A percentile compares a stretch with the other conserved stretches of the same genome.
phyloP scores from a whole-genome alignment of 2,888 invertebrate genomes.

The Athalia rosae region DNA sequence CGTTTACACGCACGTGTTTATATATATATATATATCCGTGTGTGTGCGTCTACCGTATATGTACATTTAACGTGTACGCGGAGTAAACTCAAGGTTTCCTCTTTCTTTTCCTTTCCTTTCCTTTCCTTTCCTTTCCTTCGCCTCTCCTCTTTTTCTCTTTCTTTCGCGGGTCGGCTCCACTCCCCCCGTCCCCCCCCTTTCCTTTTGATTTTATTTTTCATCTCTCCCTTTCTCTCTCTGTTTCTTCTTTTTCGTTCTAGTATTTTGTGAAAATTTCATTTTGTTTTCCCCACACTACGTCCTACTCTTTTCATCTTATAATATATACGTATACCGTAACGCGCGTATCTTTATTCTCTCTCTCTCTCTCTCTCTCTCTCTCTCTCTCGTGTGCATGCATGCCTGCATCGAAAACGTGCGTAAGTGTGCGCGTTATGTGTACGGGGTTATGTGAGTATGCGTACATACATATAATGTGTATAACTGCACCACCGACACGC shows the following conservation, averaged over 20 bases:
- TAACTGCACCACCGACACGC: no score
- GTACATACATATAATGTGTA: no score
- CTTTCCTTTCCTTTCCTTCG: slow-evolving; percentile 49
- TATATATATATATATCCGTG: no score
- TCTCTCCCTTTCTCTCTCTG: no score
- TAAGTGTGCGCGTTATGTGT: no score
- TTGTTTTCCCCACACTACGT: slow-evolving; percentile 10
- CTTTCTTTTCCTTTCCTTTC: slow-evolving; percentile 25
- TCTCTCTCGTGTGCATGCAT: slow-evolving; percentile 21
- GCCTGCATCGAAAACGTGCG: no score
- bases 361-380: background rate
- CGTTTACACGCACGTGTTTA: no score
- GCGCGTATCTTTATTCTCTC: no score
- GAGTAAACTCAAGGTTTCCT: background rate
- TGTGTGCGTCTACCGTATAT: background rate
- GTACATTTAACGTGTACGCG: background rate
- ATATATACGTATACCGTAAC: no score
- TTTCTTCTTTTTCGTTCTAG: slow-evolving; percentile 13
- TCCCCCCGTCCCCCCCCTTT: no score
- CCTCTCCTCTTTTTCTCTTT: slow-evolving; percentile 54
- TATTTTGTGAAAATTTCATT: no score
- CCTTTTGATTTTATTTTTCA: no score
- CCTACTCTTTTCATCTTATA: slow-evolving; percentile 5
- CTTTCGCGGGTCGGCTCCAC: background rate
- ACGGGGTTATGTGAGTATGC: slow-evolving; percentile 22